Evolutionary conservation across 2,113 vertebrate genomes (phyloP).

Genomic region (Actenoides lindsayi): DNA sequence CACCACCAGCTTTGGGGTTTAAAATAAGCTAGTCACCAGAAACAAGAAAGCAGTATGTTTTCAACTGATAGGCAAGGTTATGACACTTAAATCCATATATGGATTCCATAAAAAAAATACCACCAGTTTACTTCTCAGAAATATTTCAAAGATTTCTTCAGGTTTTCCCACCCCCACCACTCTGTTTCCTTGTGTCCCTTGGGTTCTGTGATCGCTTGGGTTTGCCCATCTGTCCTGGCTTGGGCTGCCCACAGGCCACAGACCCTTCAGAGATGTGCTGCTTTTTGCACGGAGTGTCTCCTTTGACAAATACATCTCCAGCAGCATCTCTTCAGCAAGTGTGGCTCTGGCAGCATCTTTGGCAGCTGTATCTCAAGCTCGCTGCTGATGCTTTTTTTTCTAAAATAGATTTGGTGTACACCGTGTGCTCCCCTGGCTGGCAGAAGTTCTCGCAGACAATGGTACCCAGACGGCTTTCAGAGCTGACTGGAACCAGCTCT

Average conservation of each 20-base stretch:
- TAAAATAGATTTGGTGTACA: background rate
- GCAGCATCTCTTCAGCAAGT: background rate
- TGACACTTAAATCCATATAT: background rate
- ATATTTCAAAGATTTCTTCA: background rate
- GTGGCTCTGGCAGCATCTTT: too few species aligned
- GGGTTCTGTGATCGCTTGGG: background rate
- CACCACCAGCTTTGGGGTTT: background rate
- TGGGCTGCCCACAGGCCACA: background rate
- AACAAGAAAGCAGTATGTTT: background rate
- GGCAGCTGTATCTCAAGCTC: background rate
- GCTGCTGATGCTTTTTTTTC: background rate
- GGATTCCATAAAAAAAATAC: background rate
- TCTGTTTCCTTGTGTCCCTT: background rate
- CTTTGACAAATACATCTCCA: background rate
- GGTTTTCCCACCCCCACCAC: background rate
- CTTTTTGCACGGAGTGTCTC: background rate
- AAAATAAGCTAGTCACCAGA: background rate
- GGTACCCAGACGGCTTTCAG: background rate
- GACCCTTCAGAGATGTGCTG: background rate
- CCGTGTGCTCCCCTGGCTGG: background rate
- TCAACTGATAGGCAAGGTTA: background rate
- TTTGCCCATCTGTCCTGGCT: rapidly evolving
- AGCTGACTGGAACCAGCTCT: background rate
- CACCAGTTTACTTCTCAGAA: background rate
- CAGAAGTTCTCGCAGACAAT: background rate